Base-by-base conservation (phyloP, 1,140 invertebrate genomes). In the Ladona fulva region DNA sequence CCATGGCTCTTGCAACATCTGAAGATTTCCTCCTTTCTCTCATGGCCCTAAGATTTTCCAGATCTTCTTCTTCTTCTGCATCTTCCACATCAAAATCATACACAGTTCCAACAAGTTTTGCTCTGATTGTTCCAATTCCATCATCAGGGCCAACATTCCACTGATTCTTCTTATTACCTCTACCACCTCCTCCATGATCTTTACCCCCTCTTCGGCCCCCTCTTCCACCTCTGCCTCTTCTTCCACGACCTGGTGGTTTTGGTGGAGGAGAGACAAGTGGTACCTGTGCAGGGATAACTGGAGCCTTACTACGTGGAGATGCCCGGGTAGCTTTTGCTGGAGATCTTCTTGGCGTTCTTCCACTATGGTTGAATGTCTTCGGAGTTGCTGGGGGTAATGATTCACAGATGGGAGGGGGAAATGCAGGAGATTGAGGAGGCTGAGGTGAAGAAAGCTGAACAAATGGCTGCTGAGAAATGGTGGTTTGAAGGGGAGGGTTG, bases 1-100 rank as follows among this genome's bases (percentile, higher is more conserved):
- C 29, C 24, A 25, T 42, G 16, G 37, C 24, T 25, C 74, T 25
- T 1, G 74, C 74, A 25, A 42, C 24, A 77, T 95, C 94, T 0
- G 90, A 89, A 0, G 93, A 94, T 80, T 92, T 91, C 78, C 94
- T 87, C 29, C 93, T 88, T 81, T 96, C 94, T 22, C 94, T 85
- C 87, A 95, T 89, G 14, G 92, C 91, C 81, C 93, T 89, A 1
- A 95, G 83, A 85, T 95, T 93, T 78, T 93, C 92, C 77, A 94
- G 91, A 80, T 88, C 90, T 78, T 91, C 92, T 11, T 90, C 90
- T 11, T 92, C 90, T 3, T 88, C 87, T 80, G 95, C 94, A 80
- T 95, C 94, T 79, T 95, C 92, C 78, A 93, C 94, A 83, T 95
- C 92, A 80, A 94, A 90, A 82, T 94, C 93, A 80, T 95, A 96